Evolutionary conservation across 2,888 invertebrate species (phyloP), one percentile per base, ranked within the genome.

Genomic region (Tromatobia lineatoria): DNA sequence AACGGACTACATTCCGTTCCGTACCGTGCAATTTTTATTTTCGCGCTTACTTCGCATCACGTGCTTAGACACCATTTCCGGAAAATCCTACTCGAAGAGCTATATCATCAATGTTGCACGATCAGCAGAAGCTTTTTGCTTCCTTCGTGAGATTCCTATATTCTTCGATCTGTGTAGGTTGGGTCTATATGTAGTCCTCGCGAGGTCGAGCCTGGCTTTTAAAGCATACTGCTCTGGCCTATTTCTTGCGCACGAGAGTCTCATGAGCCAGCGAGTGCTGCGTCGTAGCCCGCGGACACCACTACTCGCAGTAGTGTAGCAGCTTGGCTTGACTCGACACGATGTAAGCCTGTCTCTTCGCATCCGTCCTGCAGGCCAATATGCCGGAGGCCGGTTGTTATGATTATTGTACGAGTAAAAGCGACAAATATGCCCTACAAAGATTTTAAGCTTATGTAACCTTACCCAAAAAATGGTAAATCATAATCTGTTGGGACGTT

Each of bases 211-310:
- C 34, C 64, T 23, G 38, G 64, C 38, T 64, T 64, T 61, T 34
- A n/a, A 38, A n/a, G 64, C 38, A 38, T 20, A 73, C 59, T 47
- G 29, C 50, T 64, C 18, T 75, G 75, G 75, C 75, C 75, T 75
- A 75, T 75, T 75, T 75, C 75, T 75, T 38, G 75, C 50, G 50
- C 50, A 64, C 23, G 23, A 64, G 64, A 64, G 74, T 15, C 61
- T 61, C 61, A 29, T 23, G 34, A 34, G 23, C 34, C 38, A 38
- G 64, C 29, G 25, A 15, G 29, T 25, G 23, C 34, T 50, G n/a
- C 38, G 75, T 52, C 75, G 75, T 64, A 38, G 64, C 75, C 75
- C 38, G 20, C 59, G 59, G 59, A 61, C 34, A 61, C 38, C 20
- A 64, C 64, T 38, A 11, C 64, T 34, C 8, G 11, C 64, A 64